Conservation (phyloP, 2,113 vertebrate species). For the Morone saxatilis region DNA sequence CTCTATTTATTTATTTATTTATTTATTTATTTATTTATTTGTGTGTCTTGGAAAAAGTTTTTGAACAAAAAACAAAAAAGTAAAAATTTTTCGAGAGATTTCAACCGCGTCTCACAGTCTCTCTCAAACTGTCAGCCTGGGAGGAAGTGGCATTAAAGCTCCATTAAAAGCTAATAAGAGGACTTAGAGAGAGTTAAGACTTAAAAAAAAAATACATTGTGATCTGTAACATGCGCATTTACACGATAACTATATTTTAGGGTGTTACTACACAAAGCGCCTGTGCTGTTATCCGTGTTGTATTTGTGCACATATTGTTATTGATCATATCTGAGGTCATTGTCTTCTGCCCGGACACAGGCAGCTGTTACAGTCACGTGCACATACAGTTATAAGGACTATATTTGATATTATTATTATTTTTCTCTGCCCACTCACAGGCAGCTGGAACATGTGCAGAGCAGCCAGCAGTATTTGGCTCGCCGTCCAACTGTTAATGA, state of each 20-base stretch:
- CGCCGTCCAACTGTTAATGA: conserved; percentile 62
- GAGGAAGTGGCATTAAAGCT: neutral
- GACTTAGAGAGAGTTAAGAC: no score
- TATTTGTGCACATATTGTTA: no score
- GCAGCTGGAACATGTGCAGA: conserved; percentile 63
- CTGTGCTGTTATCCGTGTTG: no score
- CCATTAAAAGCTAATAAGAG: no score
- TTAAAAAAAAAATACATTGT: no score
- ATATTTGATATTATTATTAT: conserved; percentile 24
- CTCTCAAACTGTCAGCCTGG: neutral
- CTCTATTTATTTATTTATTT: neutral
- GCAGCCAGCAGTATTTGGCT: conserved; percentile 58
- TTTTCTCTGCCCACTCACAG: conserved; percentile 14
- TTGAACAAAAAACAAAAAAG: neutral
- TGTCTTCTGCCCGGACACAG: neutral
- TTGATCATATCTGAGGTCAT: neutral
- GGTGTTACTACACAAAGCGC: neutral
- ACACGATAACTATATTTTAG: neutral
- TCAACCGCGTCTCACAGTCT: neutral
- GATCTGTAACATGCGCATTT: neutral
- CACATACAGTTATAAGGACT: neutral
- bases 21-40: neutral
- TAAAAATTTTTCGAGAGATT: neutral
- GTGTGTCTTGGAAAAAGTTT: neutral
- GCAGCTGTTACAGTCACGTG: conserved; percentile 1